Conservation (phyloP, 2,888 invertebrate species). For the Pheosia tremula region DNA sequence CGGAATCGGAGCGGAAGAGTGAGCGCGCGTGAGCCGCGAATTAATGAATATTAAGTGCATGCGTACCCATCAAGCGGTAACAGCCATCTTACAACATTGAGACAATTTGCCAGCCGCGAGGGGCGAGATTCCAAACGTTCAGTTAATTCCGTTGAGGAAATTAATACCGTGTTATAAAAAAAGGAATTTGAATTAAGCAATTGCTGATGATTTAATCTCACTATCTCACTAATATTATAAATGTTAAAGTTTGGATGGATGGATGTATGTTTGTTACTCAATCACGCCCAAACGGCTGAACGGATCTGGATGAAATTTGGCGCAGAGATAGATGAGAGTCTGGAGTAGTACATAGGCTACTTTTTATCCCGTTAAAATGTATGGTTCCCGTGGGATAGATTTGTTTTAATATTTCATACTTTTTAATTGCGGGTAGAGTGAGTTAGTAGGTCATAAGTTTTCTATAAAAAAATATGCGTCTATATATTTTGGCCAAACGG, state of each 20-base stretch:
- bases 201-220: no score
- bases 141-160: neutral
- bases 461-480: neutral
- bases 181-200: neutral
- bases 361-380: no score
- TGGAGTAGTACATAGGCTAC: no score
- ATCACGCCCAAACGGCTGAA: no score
- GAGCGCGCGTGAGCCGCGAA: constrained; percentile 52
- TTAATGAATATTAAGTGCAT: constrained; percentile 79
- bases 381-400: no score
- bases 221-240: no score
- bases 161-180: neutral
- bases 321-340: no score
- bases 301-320: no score
- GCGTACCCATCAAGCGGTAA: constrained; percentile 43
- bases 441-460: neutral
- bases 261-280: no score
- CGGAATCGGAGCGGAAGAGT: constrained; percentile 60
- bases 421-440: no score
- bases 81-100: constrained; percentile 43
- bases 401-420: no score
- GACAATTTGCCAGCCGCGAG: constrained; percentile 36
- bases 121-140: neutral
- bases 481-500: constrained; percentile 19
- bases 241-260: no score